Percentiles rank a stretch among this genome's conserved stretches.
These are phyloP conservation scores for Threskiornis aethiopicus DNA, from an alignment of 2,797 vertebrate genomes.

Conservation along the genomic window DNA sequence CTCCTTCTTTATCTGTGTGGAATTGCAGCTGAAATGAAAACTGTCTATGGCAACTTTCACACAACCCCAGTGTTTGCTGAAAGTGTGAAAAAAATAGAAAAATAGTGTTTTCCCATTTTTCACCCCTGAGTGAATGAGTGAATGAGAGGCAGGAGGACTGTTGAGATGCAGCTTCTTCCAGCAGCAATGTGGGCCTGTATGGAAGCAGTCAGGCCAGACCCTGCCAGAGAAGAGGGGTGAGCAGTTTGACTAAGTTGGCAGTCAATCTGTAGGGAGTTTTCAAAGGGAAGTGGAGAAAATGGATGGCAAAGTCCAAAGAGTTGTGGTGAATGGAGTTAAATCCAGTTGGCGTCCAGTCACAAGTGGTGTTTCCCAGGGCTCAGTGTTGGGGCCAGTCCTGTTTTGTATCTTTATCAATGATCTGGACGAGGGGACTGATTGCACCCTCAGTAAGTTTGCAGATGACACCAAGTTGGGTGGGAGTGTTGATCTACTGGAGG, in stretches of 20 bases:
- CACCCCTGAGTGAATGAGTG: rapidly evolving
- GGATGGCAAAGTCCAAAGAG: no score
- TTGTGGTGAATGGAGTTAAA: no score
- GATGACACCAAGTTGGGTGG: no score
- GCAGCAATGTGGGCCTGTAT: rapidly evolving
- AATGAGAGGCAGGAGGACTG: neutral
- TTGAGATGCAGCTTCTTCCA: neutral
- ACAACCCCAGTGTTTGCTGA: neutral
- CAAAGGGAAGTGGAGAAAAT: neutral
- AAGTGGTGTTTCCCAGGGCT: no score
- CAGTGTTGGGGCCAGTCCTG: no score
- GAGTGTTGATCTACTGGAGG: no score
- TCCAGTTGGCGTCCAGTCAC: no score
- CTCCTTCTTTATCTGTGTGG: neutral
- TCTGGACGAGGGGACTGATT: no score
- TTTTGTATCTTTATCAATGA: no score
- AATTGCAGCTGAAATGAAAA: neutral
- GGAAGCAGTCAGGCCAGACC: neutral
- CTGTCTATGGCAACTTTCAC: neutral
- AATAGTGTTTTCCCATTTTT: neutral
- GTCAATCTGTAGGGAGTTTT: neutral
- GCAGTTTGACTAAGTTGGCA: neutral
- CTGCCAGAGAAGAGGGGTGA: rapidly evolving
- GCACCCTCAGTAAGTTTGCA: no score
- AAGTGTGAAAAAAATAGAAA: neutral